These are phyloP conservation scores for Cerceris ruficornis DNA, from an alignment of 2,888 invertebrate species.

Conservation along the genomic window DNA sequence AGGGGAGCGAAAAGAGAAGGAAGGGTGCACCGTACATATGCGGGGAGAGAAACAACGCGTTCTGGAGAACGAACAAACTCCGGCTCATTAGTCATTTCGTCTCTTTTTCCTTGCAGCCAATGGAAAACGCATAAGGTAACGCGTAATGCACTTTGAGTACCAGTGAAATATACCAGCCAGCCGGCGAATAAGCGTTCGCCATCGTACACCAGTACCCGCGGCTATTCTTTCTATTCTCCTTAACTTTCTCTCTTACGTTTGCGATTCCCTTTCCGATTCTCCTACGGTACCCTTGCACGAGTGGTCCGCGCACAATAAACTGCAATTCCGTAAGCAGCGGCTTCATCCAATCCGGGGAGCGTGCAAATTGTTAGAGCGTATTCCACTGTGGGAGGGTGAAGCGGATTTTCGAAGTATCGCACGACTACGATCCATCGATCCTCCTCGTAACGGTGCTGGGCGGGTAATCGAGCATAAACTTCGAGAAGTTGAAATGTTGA, in stretches of 20 bases:
- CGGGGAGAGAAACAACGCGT: conserved; percentile 9
- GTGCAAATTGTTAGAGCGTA: conserved; percentile 35
- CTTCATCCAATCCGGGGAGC: conserved; percentile 48
- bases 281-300: conserved; percentile 6
- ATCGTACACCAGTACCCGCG: conserved; percentile 2
- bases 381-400: background rate
- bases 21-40: background rate
- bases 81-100: conserved; percentile 57
- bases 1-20: background rate
- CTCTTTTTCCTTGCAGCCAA: conserved; percentile 32
- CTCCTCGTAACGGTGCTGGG: conserved; percentile 1
- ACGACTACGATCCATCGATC: conserved; percentile 18
- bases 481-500: conserved; percentile 6
- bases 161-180: conserved; percentile 45
- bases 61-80: conserved; percentile 20
- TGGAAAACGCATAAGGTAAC: conserved; percentile 56
- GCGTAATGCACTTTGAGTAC: conserved; percentile 56
- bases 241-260: background rate
- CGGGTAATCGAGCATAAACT: conserved; percentile 21
- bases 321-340: conserved; percentile 40
- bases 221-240: conserved; percentile 5
- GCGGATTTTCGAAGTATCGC: conserved; percentile 27
- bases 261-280: conserved; percentile 14
- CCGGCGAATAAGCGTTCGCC: conserved; percentile 61
- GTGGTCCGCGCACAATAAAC: conserved; percentile 37